phyloP scores from a whole-genome alignment of 2,113 vertebrate species.

The Falco punctatus region DNA sequence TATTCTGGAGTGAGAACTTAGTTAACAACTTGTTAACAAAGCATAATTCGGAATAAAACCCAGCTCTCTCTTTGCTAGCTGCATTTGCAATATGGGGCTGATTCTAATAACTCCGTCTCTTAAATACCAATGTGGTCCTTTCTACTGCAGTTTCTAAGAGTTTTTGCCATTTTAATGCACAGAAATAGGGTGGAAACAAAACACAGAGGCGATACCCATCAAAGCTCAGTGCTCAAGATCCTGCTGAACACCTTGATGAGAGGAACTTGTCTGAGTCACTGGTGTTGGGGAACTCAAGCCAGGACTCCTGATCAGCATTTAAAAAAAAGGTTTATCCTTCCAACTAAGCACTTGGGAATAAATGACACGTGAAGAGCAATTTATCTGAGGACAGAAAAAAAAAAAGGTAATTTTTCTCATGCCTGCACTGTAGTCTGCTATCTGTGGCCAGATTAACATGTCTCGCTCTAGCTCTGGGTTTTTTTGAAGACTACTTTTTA shows the following conservation, averaged over 20 bases:
- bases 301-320: not conserved
- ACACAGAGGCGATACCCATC: not conserved
- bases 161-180: not conserved
- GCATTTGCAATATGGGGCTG: conserved; percentile 38
- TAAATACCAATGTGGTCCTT: not conserved
- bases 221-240: not conserved
- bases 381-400: not conserved
- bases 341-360: not conserved
- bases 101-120: conserved; percentile 39
- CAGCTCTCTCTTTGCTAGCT: conserved; percentile 40
- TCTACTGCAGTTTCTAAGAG: not conserved
- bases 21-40: conserved; percentile 73
- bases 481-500: conserved; percentile 8
- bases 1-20: conserved; percentile 73
- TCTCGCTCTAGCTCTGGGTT: not conserved
- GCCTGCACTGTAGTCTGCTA: not conserved
- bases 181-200: not conserved
- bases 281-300: not conserved
- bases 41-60: conserved; percentile 68
- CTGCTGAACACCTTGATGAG: not conserved
- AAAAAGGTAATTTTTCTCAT: not conserved
- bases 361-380: not conserved
- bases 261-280: not conserved
- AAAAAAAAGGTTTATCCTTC: not conserved
- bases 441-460: not conserved